A percentile compares a stretch with the other conserved stretches of the same genome.
Conservation (phyloP, 1,140 invertebrate genomes). For the Cecropterus lyciades region DNA sequence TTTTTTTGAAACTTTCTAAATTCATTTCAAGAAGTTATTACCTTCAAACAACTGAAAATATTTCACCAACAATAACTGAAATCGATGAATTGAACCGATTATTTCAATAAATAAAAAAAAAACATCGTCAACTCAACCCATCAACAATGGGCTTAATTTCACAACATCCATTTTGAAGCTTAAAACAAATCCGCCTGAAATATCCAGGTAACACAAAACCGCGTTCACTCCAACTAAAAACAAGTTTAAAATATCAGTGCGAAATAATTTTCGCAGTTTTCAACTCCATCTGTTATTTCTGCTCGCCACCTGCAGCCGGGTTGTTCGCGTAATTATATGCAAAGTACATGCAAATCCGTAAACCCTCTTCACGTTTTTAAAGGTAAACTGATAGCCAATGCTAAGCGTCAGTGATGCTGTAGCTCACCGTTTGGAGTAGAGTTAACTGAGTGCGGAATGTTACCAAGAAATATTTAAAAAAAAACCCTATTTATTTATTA, state of each 20-base stretch:
- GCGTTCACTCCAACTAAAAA: slow-evolving; percentile 17
- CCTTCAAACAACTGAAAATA: too few relatives aligned
- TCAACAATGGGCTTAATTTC: too few relatives aligned
- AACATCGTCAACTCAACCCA: not conserved
- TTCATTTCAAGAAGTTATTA: too few relatives aligned
- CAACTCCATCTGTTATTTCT: slow-evolving; percentile 36
- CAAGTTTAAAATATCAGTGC: slow-evolving; percentile 32
- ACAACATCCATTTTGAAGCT: too few relatives aligned
- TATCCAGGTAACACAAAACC: slow-evolving; percentile 9
- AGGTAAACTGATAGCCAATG: not conserved
- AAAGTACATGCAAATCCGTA: slow-evolving; percentile 50
- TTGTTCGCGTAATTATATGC: slow-evolving; percentile 47
- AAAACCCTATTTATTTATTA: too few relatives aligned
- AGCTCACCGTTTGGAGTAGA: too few relatives aligned
- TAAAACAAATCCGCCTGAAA: slow-evolving; percentile 4
- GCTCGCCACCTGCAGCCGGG: slow-evolving; percentile 35
- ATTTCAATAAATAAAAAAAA: not conserved
- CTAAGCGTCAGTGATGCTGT: slow-evolving; percentile 4
- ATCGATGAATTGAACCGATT: too few relatives aligned
- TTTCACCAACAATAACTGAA: too few relatives aligned
- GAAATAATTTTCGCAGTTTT: slow-evolving; percentile 34
- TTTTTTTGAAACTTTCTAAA: too few relatives aligned
- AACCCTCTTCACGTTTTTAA: slow-evolving; percentile 35
- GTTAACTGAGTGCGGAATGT: too few relatives aligned
- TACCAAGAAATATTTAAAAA: too few relatives aligned